phyloP scores from a whole-genome alignment of 1,140 invertebrate genomes.

The Drosophila arawakana region DNA sequence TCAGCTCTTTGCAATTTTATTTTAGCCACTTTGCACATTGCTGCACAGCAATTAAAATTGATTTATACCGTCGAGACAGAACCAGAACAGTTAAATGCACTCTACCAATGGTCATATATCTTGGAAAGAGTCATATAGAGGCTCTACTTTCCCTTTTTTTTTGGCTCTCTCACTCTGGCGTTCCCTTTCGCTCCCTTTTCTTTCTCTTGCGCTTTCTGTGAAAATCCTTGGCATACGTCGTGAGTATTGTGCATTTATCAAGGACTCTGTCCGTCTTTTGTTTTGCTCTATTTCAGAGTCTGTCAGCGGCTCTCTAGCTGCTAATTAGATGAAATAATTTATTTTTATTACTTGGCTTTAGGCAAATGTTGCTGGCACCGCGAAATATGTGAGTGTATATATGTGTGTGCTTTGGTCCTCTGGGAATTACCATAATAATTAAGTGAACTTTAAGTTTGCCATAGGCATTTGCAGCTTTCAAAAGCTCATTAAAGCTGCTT shows the following conservation, averaged over 20 bases:
- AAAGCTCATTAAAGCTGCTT: constrained; percentile 40
- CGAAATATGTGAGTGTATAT: constrained; percentile 47
- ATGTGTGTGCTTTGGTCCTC: constrained; percentile 23
- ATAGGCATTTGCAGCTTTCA: background rate
- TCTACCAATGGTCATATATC: constrained; percentile 61
- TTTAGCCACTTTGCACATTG: constrained; percentile 73
- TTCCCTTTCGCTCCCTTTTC: too few species aligned
- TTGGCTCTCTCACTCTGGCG: background rate
- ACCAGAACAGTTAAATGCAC: constrained; percentile 73
- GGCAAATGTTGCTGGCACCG: constrained; percentile 59
- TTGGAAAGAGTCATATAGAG: constrained; percentile 16
- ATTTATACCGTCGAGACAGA: constrained; percentile 77
- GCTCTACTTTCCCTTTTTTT: constrained; percentile 31
- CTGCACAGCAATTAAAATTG: constrained; percentile 79
- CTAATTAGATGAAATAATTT: constrained; percentile 76
- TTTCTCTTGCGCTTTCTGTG: too few species aligned
- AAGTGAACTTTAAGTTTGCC: constrained; percentile 45
- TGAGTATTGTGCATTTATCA: constrained; percentile 51
- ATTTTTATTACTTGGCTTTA: constrained; percentile 69
- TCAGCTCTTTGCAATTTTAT: constrained; percentile 49
- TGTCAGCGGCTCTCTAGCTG: constrained; percentile 44
- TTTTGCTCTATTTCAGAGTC: constrained; percentile 12
- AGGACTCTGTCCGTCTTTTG: constrained; percentile 16
- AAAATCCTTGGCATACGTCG: constrained; percentile 3
- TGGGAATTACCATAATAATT: constrained; percentile 42